Base-by-base conservation (phyloP, 2,888 invertebrate species). In the Ceramica pisi region DNA sequence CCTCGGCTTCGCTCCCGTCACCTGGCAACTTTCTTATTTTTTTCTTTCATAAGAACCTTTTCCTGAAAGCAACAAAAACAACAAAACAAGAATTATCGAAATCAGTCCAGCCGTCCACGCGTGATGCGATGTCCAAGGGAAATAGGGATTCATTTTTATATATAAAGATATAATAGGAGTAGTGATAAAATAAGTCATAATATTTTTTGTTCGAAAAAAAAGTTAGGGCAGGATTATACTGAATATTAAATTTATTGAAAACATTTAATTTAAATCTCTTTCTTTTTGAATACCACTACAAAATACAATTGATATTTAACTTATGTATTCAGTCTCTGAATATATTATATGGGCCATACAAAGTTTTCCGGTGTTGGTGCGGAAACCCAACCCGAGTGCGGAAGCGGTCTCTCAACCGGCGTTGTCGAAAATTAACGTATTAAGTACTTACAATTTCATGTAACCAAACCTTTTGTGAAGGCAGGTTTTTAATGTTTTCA, bases 361-460 rank as follows among this genome's bases (percentile, higher is more conserved):
- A 78, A 67, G n/a, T 63, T 63, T 78, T 77, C 67, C 73, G 66
- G 57, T 4, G 31, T 19, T 48, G 38, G 14, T 71, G 19, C 61
- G 61, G 78, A 78, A 67, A 66, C 57, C 46, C 66, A 46, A 23
- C 2, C 53, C 7, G 50, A 50, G 4, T 23, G 9, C 67, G 73
- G 62, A 79, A 67, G 31, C 59, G 23, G 46, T 51, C 16, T 10
- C 19, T 46, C 35, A 41, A 51, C 62, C 55, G 53, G 57, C n/a
- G 44, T 35, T 51, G 46, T 35, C 53, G 62, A 77, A 78, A 65
- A 71, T 76, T 65, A 51, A 60, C 48, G 38, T 53, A 53, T 62
- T 21, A 44, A 23, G 53, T 44, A 55, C 66, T 59, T 46, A 26
- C 26, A 66, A 66, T 59, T 73, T 31, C 3, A 72, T 55, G 16